Conservation (phyloP, 1,140 invertebrate genomes). For the Pogonomyrmex barbatus region DNA sequence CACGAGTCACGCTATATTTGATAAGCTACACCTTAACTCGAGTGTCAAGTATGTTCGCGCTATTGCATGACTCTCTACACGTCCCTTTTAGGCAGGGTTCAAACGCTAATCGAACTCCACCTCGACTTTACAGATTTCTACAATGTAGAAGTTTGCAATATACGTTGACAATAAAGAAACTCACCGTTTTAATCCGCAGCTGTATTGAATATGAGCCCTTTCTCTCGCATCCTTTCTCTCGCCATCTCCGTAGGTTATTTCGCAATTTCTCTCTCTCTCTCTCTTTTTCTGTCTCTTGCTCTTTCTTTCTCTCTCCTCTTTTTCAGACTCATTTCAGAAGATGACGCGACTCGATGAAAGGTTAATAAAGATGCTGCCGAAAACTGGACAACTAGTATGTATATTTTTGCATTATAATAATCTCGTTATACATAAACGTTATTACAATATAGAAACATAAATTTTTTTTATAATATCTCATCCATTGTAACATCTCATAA, state of each 20-base stretch:
- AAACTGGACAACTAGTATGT: conserved; percentile 79
- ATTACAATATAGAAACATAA: conserved; percentile 84
- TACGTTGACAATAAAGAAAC: conserved; percentile 72
- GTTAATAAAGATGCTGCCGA: conserved; percentile 37
- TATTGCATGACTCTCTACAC: conserved; percentile 81
- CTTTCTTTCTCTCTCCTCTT: neutral
- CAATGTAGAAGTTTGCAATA: conserved; percentile 81
- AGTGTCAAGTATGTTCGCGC: conserved; percentile 69
- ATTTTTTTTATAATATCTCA: conserved; percentile 78
- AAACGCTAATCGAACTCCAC: conserved; percentile 71
- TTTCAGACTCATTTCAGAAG: conserved; percentile 7
- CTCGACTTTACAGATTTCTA: conserved; percentile 75
- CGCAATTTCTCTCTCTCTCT: neutral
- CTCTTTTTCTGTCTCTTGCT: too few species aligned
- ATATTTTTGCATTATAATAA: conserved; percentile 81
- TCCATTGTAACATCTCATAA: conserved; percentile 77
- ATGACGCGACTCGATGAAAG: neutral
- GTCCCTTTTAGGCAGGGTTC: conserved; percentile 81
- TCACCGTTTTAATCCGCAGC: conserved; percentile 32
- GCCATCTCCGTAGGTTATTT: too few species aligned
- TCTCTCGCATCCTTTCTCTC: neutral
- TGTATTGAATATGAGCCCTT: too few species aligned
- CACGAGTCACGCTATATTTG: conserved; percentile 23
- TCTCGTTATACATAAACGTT: conserved; percentile 80
- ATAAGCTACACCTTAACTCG: conserved; percentile 61